Evolutionary conservation across 1,140 invertebrate genomes (phyloP), one percentile per base, ranked within the genome.

Genomic region (Caerostris extrusa): DNA sequence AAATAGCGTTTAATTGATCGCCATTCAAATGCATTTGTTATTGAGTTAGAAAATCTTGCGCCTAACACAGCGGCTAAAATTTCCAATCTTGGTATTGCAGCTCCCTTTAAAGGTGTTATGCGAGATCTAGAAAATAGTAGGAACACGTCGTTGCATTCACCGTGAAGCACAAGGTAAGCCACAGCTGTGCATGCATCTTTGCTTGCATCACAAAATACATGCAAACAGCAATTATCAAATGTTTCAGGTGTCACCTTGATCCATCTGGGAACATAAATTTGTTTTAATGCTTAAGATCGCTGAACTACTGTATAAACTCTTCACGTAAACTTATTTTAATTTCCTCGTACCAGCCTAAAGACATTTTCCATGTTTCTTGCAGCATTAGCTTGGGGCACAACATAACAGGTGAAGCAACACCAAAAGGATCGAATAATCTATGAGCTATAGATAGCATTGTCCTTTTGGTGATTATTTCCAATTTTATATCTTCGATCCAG

Each of bases 251-350:
- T 60, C 58, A 12, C 34, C 34, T 34, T 34, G 34, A 67, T 67
- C 61, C 61, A 67, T 67, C 61, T 67, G 61, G 14, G 61, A 17
- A 14, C 61, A 67, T 14, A 67, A 67, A 67, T 14, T 67, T 67
- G 14, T 82, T 82, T 56, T 56, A 82, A 82, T 82, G 6, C 7
- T 82, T 82, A 50, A 82, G 55, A 82, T 53, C 77, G 3, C 8
- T 56, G 53, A 55, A 90, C 95, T 93, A 94, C 5, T 91, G 67
- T 17, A 67, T 14, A 69, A 95, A 94, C 50, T 91, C 60, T 34
- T 82, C 69, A 50, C 14, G 56, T 7, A 61, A 34, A 2, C 34
- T 19, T 81, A 60, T 55, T 50, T 34, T 34, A 8, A 90, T 58
- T 53, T 90, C 77, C 34, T 3, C 81, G 55, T 92, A 81, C 90